Percentiles rank a stretch among this genome's conserved stretches.
phyloP scores from a whole-genome alignment of 2,113 vertebrate genomes.

The Mesocricetus auratus region DNA sequence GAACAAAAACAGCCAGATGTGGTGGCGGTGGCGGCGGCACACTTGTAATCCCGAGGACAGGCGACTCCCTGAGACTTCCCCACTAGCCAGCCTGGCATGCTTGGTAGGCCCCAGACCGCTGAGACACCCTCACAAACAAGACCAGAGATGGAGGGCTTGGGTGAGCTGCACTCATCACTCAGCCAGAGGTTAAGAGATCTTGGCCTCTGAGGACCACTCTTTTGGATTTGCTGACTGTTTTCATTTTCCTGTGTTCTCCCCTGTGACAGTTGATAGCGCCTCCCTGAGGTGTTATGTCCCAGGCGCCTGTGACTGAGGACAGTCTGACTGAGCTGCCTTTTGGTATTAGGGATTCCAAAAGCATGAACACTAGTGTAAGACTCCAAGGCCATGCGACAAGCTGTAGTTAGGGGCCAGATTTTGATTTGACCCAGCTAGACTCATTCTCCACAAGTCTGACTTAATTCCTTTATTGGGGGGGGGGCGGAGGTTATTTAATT shows the following conservation, averaged over 20 bases:
- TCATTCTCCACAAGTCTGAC: not conserved
- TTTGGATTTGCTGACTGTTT: not conserved
- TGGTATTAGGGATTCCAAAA: not conserved
- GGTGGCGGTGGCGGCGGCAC: not conserved
- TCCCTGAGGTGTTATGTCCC: not conserved
- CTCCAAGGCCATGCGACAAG: not conserved
- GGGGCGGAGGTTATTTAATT: not conserved
- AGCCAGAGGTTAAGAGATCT: not conserved
- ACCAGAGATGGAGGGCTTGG: not conserved
- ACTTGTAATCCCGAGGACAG: not conserved
- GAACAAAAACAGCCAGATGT: not conserved
- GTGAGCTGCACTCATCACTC: fast-evolving
- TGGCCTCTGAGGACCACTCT: not conserved
- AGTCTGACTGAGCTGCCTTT: not conserved
- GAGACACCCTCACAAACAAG: not conserved
- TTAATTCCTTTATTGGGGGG: not conserved
- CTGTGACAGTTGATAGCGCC: not conserved
- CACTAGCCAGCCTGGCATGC: not conserved
- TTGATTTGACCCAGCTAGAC: not conserved
- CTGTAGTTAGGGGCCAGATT: not conserved
- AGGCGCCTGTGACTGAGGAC: not conserved
- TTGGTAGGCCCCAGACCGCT: not conserved
- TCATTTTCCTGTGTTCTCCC: not conserved
- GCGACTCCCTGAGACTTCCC: not conserved
- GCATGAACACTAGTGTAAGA: not conserved